Evolutionary conservation across 1,140 invertebrate genomes (phyloP).

Genomic region (Antheraea pernyi): DNA sequence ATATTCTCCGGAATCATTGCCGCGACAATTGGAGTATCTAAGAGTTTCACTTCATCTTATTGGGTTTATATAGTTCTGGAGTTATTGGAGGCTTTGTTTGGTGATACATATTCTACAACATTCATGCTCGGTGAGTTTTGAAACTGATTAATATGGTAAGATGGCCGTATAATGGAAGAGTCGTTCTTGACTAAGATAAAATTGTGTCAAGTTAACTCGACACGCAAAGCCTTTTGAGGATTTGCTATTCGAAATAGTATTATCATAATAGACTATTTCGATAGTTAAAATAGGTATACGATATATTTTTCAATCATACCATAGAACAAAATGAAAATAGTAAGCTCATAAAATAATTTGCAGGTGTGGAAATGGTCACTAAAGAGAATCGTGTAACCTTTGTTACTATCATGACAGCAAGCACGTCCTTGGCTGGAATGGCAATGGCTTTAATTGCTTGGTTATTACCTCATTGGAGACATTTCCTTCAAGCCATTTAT

Average conservation of each 20-base stretch:
- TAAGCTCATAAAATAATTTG: conserved; percentile 11
- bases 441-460: conserved; percentile 39
- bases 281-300: too few species aligned
- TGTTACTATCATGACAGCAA: conserved; percentile 18
- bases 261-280: too few species aligned
- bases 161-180: too few species aligned
- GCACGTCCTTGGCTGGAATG: conserved; percentile 39
- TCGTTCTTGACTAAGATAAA: too few species aligned
- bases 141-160: too few species aligned
- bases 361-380: conserved; percentile 51
- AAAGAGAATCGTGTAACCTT: conserved; percentile 26
- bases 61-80: conserved; percentile 39
- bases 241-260: too few species aligned
- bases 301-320: too few species aligned
- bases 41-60: conserved; percentile 44
- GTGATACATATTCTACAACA: conserved; percentile 42
- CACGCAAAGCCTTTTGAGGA: too few species aligned
- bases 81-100: conserved; percentile 45
- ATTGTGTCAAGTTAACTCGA: too few species aligned
- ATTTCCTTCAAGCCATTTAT: conserved; percentile 47
- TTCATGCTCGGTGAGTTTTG: conserved; percentile 26
- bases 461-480: conserved; percentile 50
- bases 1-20: conserved; percentile 41
- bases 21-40: conserved; percentile 40
- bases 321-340: too few species aligned